Conservation (phyloP, 1,140 invertebrate genomes). For the Teleopsis dalmanni region DNA sequence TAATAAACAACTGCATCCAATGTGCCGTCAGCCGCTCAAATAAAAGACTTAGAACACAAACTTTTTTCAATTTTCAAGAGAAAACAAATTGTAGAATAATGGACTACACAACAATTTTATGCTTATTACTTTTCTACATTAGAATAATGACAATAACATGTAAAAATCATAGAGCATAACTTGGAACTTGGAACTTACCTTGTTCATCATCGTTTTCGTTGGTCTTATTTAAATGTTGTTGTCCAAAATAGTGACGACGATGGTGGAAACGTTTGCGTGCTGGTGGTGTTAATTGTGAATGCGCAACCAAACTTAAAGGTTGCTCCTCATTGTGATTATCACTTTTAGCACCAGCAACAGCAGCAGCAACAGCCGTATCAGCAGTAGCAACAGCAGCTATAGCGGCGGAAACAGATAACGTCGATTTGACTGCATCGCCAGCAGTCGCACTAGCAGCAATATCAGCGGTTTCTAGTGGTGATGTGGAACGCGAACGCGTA, state of each 20-base stretch:
- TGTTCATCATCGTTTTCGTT: slow-evolving; percentile 18
- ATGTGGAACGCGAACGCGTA: not conserved
- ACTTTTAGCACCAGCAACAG: not conserved
- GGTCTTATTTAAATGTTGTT: slow-evolving; percentile 17
- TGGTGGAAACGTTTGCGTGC: slow-evolving; percentile 37
- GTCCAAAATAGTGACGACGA: slow-evolving; percentile 38
- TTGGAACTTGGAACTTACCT: no score
- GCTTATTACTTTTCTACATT: no score
- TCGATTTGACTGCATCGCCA: not conserved
- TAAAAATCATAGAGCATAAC: no score
- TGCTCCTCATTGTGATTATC: slow-evolving; percentile 14
- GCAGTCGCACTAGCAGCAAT: not conserved
- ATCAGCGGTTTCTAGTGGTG: not conserved
- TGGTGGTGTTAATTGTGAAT: not conserved
- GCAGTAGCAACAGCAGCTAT: not conserved
- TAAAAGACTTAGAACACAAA: no score
- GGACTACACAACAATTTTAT: no score
- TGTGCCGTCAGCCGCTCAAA: no score
- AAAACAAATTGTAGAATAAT: no score
- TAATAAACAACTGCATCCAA: no score
- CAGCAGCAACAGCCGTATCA: not conserved
- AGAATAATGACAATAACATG: no score
- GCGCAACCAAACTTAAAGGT: slow-evolving; percentile 24
- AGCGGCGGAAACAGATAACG: not conserved
- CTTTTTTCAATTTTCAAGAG: no score